Percentiles rank a stretch among this genome's conserved stretches.
Conservation (phyloP, 2,113 vertebrate genomes). For the Sceloporus tristichus region DNA sequence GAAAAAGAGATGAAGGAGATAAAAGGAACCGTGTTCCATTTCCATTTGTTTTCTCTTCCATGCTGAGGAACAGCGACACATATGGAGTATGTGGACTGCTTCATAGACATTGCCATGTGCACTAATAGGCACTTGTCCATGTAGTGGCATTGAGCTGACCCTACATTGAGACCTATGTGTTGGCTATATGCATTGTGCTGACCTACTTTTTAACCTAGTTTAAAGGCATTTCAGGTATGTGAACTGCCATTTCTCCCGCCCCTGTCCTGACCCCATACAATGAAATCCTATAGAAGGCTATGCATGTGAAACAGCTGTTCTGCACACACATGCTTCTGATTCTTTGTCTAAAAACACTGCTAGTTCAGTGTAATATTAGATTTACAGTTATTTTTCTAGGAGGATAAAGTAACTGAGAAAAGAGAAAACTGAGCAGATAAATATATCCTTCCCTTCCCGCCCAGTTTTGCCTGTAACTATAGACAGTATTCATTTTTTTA, state of each 20-base stretch:
- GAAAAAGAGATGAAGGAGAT: neutral
- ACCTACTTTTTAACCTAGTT: neutral
- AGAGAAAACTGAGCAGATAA: neutral
- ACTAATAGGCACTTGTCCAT: neutral
- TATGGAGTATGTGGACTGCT: neutral
- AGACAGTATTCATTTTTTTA: neutral
- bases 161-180: neutral
- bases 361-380: neutral
- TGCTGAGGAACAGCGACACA: neutral
- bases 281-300: neutral
- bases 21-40: neutral
- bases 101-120: neutral
- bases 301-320: neutral
- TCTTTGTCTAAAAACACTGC: neutral
- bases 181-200: neutral
- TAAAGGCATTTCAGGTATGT: neutral
- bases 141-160: neutral
- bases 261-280: neutral
- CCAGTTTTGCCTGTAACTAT: too few species aligned
- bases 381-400: neutral
- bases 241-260: neutral
- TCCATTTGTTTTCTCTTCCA: neutral
- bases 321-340: neutral
- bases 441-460: neutral
- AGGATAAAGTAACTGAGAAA: neutral